Base-by-base conservation (phyloP, 2,113 vertebrate species). In the Danionella cerebrum region DNA sequence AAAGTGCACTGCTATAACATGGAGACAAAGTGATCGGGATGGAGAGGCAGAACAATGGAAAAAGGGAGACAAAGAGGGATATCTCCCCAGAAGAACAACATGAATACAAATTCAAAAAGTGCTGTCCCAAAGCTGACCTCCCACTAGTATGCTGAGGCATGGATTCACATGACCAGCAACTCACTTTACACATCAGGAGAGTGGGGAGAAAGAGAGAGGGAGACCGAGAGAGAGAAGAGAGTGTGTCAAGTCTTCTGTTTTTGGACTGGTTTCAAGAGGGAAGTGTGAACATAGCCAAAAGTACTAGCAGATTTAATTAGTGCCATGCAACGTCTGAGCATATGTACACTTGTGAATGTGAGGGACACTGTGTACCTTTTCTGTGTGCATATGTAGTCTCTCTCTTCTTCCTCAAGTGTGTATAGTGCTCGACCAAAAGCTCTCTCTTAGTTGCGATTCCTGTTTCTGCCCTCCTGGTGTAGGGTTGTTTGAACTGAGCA, bases 1-100 rank as follows among this genome's bases (percentile, higher is more conserved):
- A 88, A 86, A 42, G 81, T 86, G 36, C 91, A 93, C 59, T 98
- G 95, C 82, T 91, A 91, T 75, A 89, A 88, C 79, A 67, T 87
- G 78, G 93, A 96, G 80, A 92, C 82, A 78, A 91, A 94, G 78
- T 97, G 90, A 91, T 53, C 21, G 50, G 51, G 24, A 63, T 57
- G 27, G 31, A 67, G 65, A 71, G 50, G 57, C 54, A 33, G 59
- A 65, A 51, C 19, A 7, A 60, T 69, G 59, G 62, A 79, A n/a
- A 16, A 69, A 12, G 69, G 73, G 29, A 18, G 41, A 19, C 11
- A 70, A 24, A 41, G 33, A 27, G 48, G 31, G 58, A 69, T 68
- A 77, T 71, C 57, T 35, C 14, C 51, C 66, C 42, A 22, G 2
- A 48, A 47, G 29, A 64, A 54, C 52, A 42, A 31, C 53, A 70